Evolutionary conservation across 2,888 invertebrate species (phyloP), one percentile per base, ranked within the genome.

Genomic region (Maniola hyperantus): DNA sequence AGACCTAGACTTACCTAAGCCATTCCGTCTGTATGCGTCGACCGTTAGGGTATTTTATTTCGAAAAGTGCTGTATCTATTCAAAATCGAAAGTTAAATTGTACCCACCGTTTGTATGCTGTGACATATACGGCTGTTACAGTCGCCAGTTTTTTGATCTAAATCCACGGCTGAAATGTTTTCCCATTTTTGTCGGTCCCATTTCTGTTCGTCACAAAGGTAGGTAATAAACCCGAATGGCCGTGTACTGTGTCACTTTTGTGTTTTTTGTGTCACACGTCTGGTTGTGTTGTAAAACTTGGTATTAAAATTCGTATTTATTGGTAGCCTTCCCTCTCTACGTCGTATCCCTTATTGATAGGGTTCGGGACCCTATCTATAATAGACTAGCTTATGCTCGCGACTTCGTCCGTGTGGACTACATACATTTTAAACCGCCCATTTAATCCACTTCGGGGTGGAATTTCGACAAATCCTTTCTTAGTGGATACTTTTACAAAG

Each of bases 151-250:
- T 50, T 50, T 50, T 50, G 50, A 10, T 50, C 6, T 10, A 18
- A 50, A 20, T 15, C 50, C 50, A 2, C 50, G 7, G 20, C 20
- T 50, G 20, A 20, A 50, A 50, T 50, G 20, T 50, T 11, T 20
- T 10, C 50, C 50, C 20, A 20, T 42, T 42, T 42, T 42, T 42
- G 11, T 42, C 11, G 42, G 42, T 42, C 13, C 42, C 13, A 53
- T 33, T 33, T 64, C 64, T 59, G 64, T 64, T 60, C 50, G 64
- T 51, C 64, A 55, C 67, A 60, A 64, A 67, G 67, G 54, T 11
- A 26, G 44, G 44, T 11, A 42, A 7, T 51, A 36, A 20, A 44
- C 53, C 53, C 53, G 33, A 53, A 53, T 33, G 53, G 50, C 20
- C 50, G 50, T 20, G 18, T 20, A 20, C 50, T 50, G 50, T 50